Evolutionary conservation across 2,888 invertebrate species (phyloP), one percentile per base, ranked within the genome.

Genomic region (Acronicta alni): DNA sequence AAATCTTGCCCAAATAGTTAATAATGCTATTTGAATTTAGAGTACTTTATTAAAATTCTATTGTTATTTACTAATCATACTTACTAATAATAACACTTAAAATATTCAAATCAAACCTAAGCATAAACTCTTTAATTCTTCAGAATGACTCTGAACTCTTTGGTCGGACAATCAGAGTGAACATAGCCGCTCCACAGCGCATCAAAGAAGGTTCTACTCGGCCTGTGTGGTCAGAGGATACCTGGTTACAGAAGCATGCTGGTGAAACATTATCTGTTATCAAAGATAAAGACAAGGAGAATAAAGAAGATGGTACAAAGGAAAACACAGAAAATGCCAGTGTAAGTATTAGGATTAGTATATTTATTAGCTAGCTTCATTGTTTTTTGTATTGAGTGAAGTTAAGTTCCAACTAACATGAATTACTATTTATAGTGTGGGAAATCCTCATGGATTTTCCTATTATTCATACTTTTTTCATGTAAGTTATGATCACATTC

Each of bases 201-300:
- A 97, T 99, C 53, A 99, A 98, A 87, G 99, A 99, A 93, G 98
- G 99, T 20, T 98, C 98, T 9, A 97, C 98, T 0, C 95, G 98
- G 68, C 98, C 99, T 2, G 99, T 99, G 2, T 99, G 99, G 99
- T 97, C 99, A 0, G 99, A 99, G 85, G 99, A 99, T 88, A 96
- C 96, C 49, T 99, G 99, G 99, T 90, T 99, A n/a, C 98, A 98
- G 86, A 97, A 98, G 85, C 99, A 99, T 94, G 99, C 99, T 0
- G 99, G 99, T 2, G 98, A 98, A 84, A 98, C 98, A 0, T 94
- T 97, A 12, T 93, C 96, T 14, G 90, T 94, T 1, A 90, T 88
- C n/a, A 91, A 92, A 57, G 89, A 89, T 3, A 84, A 73, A 17
- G 77, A 77, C 20, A 91, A 91, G 32, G 90, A 67, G 0, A 3